Evolutionary conservation across 2,113 vertebrate genomes (phyloP).

Genomic region (Pleuronectes platessa): DNA sequence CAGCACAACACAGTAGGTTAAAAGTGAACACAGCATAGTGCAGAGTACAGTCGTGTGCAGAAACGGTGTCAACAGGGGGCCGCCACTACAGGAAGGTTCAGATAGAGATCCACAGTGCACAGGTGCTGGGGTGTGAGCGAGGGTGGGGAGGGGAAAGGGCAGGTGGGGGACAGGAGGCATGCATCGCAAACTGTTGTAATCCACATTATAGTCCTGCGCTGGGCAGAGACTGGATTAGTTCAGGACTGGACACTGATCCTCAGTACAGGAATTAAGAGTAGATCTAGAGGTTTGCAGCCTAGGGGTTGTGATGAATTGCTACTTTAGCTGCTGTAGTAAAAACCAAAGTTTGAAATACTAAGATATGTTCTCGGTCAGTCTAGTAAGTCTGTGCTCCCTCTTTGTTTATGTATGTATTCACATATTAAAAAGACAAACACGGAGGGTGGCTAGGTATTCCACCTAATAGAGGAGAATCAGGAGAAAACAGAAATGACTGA

Average conservation of each 20-base stretch:
- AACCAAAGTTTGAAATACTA: background rate
- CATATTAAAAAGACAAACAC: background rate
- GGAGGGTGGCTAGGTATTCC: too few species aligned
- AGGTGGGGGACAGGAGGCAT: slow-evolving; percentile 46
- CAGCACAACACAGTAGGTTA: slow-evolving; percentile 56
- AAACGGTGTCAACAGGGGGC: slow-evolving; percentile 46
- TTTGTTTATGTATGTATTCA: background rate
- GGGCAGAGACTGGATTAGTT: background rate
- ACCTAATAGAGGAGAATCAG: too few species aligned
- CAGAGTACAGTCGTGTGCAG: slow-evolving; percentile 51
- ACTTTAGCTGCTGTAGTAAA: background rate
- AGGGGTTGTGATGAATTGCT: background rate
- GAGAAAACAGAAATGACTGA: background rate
- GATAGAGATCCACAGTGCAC: slow-evolving; percentile 36
- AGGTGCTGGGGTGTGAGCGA: slow-evolving; percentile 45
- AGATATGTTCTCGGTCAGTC: background rate
- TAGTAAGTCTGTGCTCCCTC: background rate
- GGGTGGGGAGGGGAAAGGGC: slow-evolving; percentile 1
- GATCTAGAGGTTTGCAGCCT: background rate
- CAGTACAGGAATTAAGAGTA: background rate
- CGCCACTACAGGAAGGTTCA: slow-evolving; percentile 24
- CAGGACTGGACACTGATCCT: background rate
- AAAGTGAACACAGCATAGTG: slow-evolving; percentile 64
- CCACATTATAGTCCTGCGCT: background rate
- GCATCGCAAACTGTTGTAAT: slow-evolving; percentile 21